Evolutionary conservation across 2,888 invertebrate genomes (phyloP).

Genomic region (Adelphocoris suturalis): DNA sequence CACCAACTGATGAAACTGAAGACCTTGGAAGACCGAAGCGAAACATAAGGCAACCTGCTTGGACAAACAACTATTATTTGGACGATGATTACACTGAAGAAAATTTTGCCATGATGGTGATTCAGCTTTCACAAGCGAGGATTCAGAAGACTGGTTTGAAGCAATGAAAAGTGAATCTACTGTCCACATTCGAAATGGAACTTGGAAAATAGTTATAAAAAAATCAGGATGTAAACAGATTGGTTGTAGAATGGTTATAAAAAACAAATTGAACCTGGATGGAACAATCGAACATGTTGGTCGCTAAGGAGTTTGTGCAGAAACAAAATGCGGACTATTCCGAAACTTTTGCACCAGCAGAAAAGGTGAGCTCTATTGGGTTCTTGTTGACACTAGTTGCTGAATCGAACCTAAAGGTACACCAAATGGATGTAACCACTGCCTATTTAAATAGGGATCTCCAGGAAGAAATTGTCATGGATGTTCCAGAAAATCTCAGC

Average conservation of each 20-base stretch:
- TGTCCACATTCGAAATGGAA: conserved; percentile 27
- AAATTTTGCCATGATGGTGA: background rate
- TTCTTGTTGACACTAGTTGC: conserved; percentile 45
- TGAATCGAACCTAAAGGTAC: conserved; percentile 20
- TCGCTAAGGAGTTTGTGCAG: conserved; percentile 68
- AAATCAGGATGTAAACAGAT: background rate
- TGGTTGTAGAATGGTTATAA: conserved; percentile 11
- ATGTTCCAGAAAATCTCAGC: background rate
- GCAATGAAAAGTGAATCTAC: background rate
- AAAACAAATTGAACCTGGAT: background rate
- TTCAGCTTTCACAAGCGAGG: background rate
- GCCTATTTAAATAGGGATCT: conserved; percentile 34
- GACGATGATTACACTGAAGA: background rate
- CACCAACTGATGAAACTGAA: background rate
- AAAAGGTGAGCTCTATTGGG: conserved; percentile 55
- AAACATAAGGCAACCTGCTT: background rate
- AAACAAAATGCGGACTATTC: conserved; percentile 22
- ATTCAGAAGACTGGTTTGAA: background rate
- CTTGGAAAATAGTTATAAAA: conserved; percentile 4
- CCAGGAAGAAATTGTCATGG: conserved; percentile 49
- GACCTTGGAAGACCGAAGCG: background rate
- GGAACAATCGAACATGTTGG: conserved; percentile 75
- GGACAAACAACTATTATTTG: background rate
- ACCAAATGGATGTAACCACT: conserved; percentile 57
- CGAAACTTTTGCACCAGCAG: conserved; percentile 67